A percentile compares a stretch with the other conserved stretches of the same genome.
phyloP scores from a whole-genome alignment of 2,888 invertebrate species.

The Oscheius myriophilus region DNA sequence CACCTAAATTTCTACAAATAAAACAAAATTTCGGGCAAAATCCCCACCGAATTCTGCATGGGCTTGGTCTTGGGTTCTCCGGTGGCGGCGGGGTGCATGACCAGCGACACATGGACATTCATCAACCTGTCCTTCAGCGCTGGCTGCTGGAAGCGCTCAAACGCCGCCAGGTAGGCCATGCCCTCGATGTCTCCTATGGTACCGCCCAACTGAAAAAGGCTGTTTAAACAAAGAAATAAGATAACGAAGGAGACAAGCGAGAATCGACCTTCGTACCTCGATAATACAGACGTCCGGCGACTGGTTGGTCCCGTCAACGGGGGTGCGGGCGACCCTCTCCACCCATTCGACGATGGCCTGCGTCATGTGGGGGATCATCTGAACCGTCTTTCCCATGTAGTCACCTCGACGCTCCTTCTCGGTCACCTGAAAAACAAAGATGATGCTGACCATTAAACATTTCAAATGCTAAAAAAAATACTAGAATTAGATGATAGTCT shows the following conservation, averaged over 20 bases:
- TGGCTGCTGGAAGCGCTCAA: slow-evolving; percentile 73
- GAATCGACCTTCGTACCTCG: slow-evolving; percentile 71
- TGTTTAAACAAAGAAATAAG: too few relatives aligned
- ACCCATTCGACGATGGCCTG: slow-evolving; percentile 91
- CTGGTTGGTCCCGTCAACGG: slow-evolving; percentile 75
- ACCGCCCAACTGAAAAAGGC: slow-evolving; percentile 86
- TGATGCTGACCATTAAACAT: too few relatives aligned
- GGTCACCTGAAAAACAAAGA: slow-evolving; percentile 69
- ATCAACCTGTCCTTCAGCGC: slow-evolving; percentile 84
- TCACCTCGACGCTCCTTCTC: slow-evolving; percentile 91
- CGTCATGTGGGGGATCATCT: slow-evolving; percentile 98
- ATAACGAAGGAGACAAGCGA: too few relatives aligned
- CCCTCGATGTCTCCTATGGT: slow-evolving; percentile 99
- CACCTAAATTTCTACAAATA: slow-evolving; percentile 21
- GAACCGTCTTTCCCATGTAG: slow-evolving; percentile 97
- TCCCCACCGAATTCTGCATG: slow-evolving; percentile 81
- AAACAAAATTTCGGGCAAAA: neutral
- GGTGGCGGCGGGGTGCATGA: slow-evolving; percentile 76
- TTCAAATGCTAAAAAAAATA: too few relatives aligned
- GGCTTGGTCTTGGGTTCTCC: slow-evolving; percentile 98
- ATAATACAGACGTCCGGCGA: slow-evolving; percentile 77
- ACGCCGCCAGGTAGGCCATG: slow-evolving; percentile 98
- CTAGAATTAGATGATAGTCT: too few relatives aligned
- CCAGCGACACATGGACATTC: slow-evolving; percentile 93
- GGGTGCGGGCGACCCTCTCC: slow-evolving; percentile 81